Percentiles rank a stretch among this genome's conserved stretches.
Conservation (phyloP, 2,888 invertebrate species). For the Eustalomyia histrio region DNA sequence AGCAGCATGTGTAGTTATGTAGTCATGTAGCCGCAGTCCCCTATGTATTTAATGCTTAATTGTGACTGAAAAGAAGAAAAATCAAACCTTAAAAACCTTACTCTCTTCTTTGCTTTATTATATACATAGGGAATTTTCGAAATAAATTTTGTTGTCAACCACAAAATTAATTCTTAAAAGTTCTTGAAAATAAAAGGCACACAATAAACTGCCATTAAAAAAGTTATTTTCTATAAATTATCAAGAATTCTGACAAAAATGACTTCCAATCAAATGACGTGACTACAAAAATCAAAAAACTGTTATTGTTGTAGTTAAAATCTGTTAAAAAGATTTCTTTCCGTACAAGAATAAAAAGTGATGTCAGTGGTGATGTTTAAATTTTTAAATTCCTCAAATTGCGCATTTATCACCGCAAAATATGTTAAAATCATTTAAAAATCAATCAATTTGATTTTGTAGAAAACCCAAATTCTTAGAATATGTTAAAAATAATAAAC, state of each 20-base stretch:
- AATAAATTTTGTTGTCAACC: neutral
- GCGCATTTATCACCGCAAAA: neutral
- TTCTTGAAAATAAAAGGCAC: neutral
- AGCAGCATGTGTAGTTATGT: no score
- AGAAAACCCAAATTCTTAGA: constrained; percentile 8
- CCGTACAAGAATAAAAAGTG: neutral
- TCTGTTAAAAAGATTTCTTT: neutral
- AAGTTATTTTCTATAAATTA: neutral
- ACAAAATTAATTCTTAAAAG: neutral
- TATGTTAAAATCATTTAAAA: neutral
- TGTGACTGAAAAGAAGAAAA: no score
- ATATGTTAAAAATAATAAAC: neutral
- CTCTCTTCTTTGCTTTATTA: neutral
- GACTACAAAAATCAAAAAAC: neutral
- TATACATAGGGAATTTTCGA: neutral
- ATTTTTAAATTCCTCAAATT: constrained; percentile 18
- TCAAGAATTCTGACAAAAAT: neutral
- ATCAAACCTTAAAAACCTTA: no score
- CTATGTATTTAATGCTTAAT: no score
- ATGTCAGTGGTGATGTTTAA: neutral
- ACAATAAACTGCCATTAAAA: neutral
- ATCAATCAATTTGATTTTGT: constrained; percentile 3
- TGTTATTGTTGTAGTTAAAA: neutral
- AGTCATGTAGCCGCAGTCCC: no score
- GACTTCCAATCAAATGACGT: constrained; percentile 14